Evolutionary conservation across 2,888 invertebrate species (phyloP), one percentile per base, ranked within the genome.

Genomic region (Notodonta dromedarius): DNA sequence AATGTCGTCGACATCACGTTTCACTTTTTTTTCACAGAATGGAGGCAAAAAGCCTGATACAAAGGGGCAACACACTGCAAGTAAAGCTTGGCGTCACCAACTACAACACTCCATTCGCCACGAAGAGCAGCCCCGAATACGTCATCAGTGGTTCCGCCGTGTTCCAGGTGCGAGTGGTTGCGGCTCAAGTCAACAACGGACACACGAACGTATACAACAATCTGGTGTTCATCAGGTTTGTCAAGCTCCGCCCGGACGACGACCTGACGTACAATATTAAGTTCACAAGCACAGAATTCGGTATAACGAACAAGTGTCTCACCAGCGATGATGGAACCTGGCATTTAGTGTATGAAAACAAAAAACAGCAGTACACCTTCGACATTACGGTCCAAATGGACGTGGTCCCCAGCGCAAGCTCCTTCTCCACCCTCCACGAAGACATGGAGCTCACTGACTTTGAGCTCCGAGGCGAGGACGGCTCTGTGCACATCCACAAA

Each of bases 381-480:
- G 79, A 83, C 56, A 67, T 84, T 0, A 40, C 61, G 0, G 75
- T 81, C 6, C 61, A 67, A 6, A 80, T 85, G 82, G 79, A 80
- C 32, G 68, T 80, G 12, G 69, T 75, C 0, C 75, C 79, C 0
- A 73, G 66, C n/a, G 62, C 71, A 0, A 79, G 74, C 48, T 80
- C 87, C 0, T 84, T 83, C 54, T 61, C 65, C 2, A 11, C 16
- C 61, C 74, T 88, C 2, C 73, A 84, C 57, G 74, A 73, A 4
- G 88, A 88, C 61, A 76, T 74, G 2, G 83, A 85, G 50, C 63
- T 88, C 56, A 85, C 83, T 0, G 88, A 88, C 62, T 87, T 88
- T 56, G 80, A 83, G 56, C 62, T 88, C 55, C 77, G 81, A 6
- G 84, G 85, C 0, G 79, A 79, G 11, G 85, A 83, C 55, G 88